phyloP scores from a whole-genome alignment of 2,888 invertebrate genomes.

The Lucinisca nassula region DNA sequence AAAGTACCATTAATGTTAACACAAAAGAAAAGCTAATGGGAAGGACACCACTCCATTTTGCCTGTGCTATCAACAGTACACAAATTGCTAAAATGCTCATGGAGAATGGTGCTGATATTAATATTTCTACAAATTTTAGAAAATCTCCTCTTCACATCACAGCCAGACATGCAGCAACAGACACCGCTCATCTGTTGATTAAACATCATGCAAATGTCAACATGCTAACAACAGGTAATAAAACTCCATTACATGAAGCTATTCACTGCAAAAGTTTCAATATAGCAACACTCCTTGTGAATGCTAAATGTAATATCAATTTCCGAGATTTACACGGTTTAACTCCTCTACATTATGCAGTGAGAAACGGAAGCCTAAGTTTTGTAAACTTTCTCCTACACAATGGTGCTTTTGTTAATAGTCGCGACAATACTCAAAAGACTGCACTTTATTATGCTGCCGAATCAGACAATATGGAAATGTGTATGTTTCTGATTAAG shows the following conservation, averaged over 20 bases:
- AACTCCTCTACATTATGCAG: slow-evolving; percentile 79
- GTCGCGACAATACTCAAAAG: slow-evolving; percentile 76
- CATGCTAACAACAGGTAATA: slow-evolving; percentile 77
- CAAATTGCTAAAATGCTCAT: slow-evolving; percentile 76
- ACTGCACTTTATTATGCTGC: slow-evolving; percentile 81
- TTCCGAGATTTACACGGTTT: slow-evolving; percentile 80
- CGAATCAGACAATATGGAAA: slow-evolving; percentile 61
- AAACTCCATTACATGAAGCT: slow-evolving; percentile 79
- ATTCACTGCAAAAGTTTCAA: slow-evolving; percentile 73
- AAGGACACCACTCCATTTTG: slow-evolving; percentile 80
- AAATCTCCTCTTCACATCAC: slow-evolving; percentile 82
- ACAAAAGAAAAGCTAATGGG: slow-evolving; percentile 81
- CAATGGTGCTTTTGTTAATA: slow-evolving; percentile 76
- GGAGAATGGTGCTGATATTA: slow-evolving; percentile 82
- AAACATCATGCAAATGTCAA: slow-evolving; percentile 78
- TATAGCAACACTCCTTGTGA: slow-evolving; percentile 73
- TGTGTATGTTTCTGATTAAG: slow-evolving; percentile 70
- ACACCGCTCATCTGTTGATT: slow-evolving; percentile 74
- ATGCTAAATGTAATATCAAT: slow-evolving; percentile 78
- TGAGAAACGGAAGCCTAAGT: slow-evolving; percentile 68
- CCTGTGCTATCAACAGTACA: slow-evolving; percentile 76
- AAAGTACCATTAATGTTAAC: slow-evolving; percentile 79
- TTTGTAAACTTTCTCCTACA: slow-evolving; percentile 73
- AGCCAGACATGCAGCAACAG: slow-evolving; percentile 71
- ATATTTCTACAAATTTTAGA: slow-evolving; percentile 80